Base-by-base conservation (phyloP, 2,113 vertebrate species). In the Actenoides hombroni region DNA sequence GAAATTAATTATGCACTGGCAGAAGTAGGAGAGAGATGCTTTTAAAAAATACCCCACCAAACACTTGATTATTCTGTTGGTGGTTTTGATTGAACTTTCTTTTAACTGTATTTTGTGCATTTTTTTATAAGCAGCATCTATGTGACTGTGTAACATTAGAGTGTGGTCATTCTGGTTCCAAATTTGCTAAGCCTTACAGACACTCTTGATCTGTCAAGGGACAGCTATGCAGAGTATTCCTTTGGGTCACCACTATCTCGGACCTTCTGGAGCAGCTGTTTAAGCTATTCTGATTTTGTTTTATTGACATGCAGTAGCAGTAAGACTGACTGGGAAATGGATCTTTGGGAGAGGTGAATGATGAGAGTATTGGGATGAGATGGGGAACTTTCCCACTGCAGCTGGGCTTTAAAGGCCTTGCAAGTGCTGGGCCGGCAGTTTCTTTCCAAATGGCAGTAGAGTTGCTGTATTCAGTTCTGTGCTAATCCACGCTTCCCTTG, bases 141-240 rank as follows among this genome's bases (percentile, higher is more conserved):
- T 10, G 39, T 33, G 61, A 56, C 26, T 3, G 11, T 3, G 10
- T 69, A 40, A 35, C 20, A 6, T 42, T 35, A 26, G 18, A 9
- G 21, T 4, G 13, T 16, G 33, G 16, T 10, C 4, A 0, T 35
- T 77, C 15, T 57, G 46, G 18, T 48, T n/a, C 4, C 0, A 1
- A 25, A 24, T 28, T 24, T 1, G 2, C 9, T 28, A 6, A 46
- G 17, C 14, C 5, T 35, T 13, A 11, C 2, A 16, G 37, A 5
- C 1, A 1, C 5, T 35, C 23, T 29, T 46, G n/a, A 28, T 15
- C 24, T 42, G 23, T 54, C 46, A 21, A 25, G 60, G 42, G 54
- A 12, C 16, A n/a, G 48, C 54, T 73, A 5, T 0, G 1, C 59
- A 78, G 18, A 9, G 37, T 56, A 0, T 63, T 85, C 28, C 48